Percentiles rank a stretch among this genome's conserved stretches.
Conservation (phyloP, 2,888 invertebrate genomes). For the Brenthis hecate region DNA sequence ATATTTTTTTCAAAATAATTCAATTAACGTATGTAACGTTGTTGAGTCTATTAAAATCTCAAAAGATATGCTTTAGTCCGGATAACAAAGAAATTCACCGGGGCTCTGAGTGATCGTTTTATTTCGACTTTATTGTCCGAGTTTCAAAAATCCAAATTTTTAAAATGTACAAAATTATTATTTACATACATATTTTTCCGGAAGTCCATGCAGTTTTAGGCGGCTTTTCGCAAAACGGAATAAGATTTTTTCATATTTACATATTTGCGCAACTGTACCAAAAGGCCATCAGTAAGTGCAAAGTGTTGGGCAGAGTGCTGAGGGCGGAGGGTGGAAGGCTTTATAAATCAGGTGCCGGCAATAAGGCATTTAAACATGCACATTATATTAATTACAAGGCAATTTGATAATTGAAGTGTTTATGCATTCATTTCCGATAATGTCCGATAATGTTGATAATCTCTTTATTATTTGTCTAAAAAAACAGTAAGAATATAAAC, state of each 20-base stretch:
- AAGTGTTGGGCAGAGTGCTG: slow-evolving; percentile 20
- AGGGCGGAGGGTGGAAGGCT: slow-evolving; percentile 9
- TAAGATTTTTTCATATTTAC: not conserved
- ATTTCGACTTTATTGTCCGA: too few species aligned
- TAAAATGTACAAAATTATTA: not conserved
- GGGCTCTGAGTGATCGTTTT: too few species aligned
- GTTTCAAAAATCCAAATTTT: too few species aligned
- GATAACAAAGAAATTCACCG: too few species aligned
- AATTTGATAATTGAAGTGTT: slow-evolving; percentile 18
- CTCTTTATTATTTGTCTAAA: not conserved
- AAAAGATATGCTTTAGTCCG: too few species aligned
- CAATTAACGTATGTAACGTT: too few species aligned
- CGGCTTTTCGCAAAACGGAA: not conserved
- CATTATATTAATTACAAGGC: slow-evolving; percentile 17
- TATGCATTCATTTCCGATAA: too few species aligned
- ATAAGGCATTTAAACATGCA: slow-evolving; percentile 22
- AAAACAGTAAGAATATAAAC: too few species aligned
- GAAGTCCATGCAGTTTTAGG: too few species aligned
- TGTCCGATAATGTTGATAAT: not conserved
- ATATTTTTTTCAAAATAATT: too few species aligned
- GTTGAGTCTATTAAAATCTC: too few species aligned
- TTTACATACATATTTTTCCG: not conserved
- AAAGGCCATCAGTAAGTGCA: slow-evolving; percentile 31
- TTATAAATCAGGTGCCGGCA: slow-evolving; percentile 30
- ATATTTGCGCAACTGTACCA: slow-evolving; percentile 21